A percentile compares a stretch with the other conserved stretches of the same genome.
phyloP scores from a whole-genome alignment of 2,113 vertebrate genomes.

The Thalassoma bifasciatum region DNA sequence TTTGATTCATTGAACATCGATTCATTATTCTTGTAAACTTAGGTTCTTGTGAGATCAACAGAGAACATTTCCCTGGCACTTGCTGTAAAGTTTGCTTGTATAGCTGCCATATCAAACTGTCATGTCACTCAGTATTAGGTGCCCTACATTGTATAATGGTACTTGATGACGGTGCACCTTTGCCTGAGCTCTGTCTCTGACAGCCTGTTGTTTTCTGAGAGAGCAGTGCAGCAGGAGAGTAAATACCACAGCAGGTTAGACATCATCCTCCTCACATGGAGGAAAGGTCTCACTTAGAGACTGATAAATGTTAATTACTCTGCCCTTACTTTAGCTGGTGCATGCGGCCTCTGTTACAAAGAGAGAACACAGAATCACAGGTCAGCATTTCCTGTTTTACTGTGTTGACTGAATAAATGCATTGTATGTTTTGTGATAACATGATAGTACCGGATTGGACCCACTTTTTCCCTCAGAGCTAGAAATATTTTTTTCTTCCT shows the following conservation, averaged over 20 bases:
- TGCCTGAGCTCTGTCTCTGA: constrained; percentile 47
- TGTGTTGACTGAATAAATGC: too few species aligned
- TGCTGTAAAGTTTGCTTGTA: constrained; percentile 52
- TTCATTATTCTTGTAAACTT: too few species aligned
- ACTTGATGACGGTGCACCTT: constrained; percentile 61
- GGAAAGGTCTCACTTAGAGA: constrained; percentile 79
- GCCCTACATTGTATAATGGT: constrained; percentile 54
- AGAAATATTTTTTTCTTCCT: too few species aligned
- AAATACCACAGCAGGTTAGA: constrained; percentile 72
- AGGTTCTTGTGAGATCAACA: too few species aligned
- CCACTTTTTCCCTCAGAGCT: too few species aligned
- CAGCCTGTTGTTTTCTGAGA: constrained; percentile 58
- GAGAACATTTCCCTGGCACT: too few species aligned
- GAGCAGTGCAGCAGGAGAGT: constrained; percentile 53
- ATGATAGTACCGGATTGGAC: too few species aligned
- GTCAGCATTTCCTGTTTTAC: too few species aligned
- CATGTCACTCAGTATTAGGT: constrained; percentile 45
- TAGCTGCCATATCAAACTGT: constrained; percentile 24
- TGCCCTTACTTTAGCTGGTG: constrained; percentile 72
- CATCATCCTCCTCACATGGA: constrained; percentile 61
- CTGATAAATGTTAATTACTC: constrained; percentile 86
- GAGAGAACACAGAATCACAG: too few species aligned
- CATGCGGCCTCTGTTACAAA: constrained; percentile 43
- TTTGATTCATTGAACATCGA: too few species aligned
- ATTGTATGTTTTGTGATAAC: too few species aligned